Evolutionary conservation across 2,113 vertebrate species (phyloP), one percentile per base, ranked within the genome.

Genomic region (Oncorhynchus clarkii): DNA sequence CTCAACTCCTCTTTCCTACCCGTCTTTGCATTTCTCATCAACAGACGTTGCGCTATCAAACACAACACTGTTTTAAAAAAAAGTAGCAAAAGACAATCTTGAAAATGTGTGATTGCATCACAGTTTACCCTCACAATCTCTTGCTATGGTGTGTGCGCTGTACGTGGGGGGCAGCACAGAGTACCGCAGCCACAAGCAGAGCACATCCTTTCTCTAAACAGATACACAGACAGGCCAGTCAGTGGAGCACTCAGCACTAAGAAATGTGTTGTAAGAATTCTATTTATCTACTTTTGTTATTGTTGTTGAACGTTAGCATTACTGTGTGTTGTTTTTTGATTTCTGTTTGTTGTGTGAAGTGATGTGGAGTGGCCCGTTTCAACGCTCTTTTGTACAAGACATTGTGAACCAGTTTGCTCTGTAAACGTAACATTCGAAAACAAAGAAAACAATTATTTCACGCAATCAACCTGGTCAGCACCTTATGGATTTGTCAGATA

Each of bases 71-170:
- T 84, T 86, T 76, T 6, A 27, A 78, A 88, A 76, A 59, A 74
- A 91, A 88, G 83, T 91, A 88, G 91, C 92, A 92, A 91, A 91
- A 93, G 93, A 93, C 93, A 93, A 93, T 93, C 93, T 88, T 90
- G 80, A 79, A 89, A 88, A 88, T 86, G 89, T 87, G 90, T 89
- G 62, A 91, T 81, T 64, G 45, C 84, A 85, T 90, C 88, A 84
- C 88, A 89, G 87, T 88, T 91, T 89, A 90, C 89, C 88, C 85
- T 84, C 83, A 48, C 84, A 84, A 85, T 80, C 85, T 85, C 84
- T 84, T 82, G 79, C 78, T 88, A 77, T 80, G 70, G 81, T 59
- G n/a, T 39, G 20, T 66, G 20, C 22, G 16, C 0, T 67, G 26
- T 31, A 39, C 29, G 34, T 24, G 72, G 80, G 83, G 75, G 80